These are phyloP conservation scores for Lamellibrachia satsuma DNA, from an alignment of 2,888 invertebrate genomes.

Conservation along the genomic window DNA sequence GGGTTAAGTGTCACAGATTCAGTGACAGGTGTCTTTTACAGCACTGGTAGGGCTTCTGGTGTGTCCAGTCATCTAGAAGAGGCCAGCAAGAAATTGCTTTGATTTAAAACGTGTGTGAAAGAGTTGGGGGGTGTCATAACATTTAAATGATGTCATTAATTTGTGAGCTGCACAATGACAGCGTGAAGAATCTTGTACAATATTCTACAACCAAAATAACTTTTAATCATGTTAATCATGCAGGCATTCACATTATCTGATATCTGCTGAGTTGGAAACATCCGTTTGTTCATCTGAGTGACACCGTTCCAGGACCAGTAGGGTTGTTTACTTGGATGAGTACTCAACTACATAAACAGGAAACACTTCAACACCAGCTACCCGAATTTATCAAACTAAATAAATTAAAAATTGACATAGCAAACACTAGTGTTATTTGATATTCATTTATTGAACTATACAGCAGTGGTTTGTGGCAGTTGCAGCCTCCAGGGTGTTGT, in stretches of 20 bases:
- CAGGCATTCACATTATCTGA: background rate
- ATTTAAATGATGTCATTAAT: too few relatives aligned
- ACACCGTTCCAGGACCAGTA: background rate
- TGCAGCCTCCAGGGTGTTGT: too few relatives aligned
- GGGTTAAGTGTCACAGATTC: background rate
- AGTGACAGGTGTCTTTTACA: background rate
- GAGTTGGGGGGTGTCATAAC: too few relatives aligned
- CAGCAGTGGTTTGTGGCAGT: too few relatives aligned
- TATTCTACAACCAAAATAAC: too few relatives aligned
- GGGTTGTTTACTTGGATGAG: background rate
- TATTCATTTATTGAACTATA: too few relatives aligned
- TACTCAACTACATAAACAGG: background rate
- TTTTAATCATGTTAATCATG: background rate
- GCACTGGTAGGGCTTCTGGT: background rate
- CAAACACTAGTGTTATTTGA: background rate
- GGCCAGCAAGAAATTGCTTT: too few relatives aligned
- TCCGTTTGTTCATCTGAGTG: background rate
- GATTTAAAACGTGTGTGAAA: too few relatives aligned
- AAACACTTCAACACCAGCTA: background rate
- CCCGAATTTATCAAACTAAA: background rate
- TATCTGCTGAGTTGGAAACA: background rate
- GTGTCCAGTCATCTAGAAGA: background rate
- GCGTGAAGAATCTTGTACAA: too few relatives aligned
- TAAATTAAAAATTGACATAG: background rate
- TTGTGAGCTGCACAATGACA: too few relatives aligned